A percentile compares a stretch with the other conserved stretches of the same genome.
These are phyloP conservation scores for Ooceraea biroi DNA, from an alignment of 1,140 invertebrate genomes.

Conservation along the genomic window DNA sequence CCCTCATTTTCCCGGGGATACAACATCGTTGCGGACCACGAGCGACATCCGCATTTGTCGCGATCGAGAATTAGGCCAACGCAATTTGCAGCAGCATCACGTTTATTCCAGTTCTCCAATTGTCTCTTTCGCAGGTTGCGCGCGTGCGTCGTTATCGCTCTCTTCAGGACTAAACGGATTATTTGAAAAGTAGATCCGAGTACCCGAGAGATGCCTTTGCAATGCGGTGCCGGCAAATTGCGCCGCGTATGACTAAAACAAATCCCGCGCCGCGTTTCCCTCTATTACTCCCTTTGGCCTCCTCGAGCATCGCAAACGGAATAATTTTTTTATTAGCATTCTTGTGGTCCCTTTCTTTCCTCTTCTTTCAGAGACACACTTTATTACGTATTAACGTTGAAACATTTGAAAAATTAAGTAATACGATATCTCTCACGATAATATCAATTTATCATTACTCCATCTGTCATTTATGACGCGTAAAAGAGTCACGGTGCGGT, in stretches of 20 bases:
- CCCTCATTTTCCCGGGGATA: not conserved
- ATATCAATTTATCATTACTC: too few species aligned
- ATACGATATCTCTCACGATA: too few species aligned
- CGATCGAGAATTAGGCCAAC: conserved; percentile 22
- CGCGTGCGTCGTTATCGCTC: not conserved
- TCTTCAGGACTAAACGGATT: conserved; percentile 23
- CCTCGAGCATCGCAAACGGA: too few species aligned
- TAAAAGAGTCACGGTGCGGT: too few species aligned
- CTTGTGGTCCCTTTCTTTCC: too few species aligned
- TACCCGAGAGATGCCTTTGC: not conserved
- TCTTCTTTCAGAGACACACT: too few species aligned
- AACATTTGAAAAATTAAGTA: not conserved
- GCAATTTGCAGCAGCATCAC: conserved; percentile 41
- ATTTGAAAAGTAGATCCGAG: not conserved
- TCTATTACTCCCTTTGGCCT: not conserved
- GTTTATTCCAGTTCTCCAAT: not conserved
- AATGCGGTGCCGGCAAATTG: not conserved
- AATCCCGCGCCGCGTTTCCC: not conserved
- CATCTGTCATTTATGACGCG: too few species aligned
- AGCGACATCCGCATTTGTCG: not conserved
- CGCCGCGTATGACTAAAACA: not conserved
- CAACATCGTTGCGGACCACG: conserved; percentile 13
- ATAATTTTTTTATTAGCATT: too few species aligned
- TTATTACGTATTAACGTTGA: not conserved
- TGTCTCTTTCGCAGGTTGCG: not conserved